Conservation (phyloP, 2,113 vertebrate species). For the Coptodon rendalli region DNA sequence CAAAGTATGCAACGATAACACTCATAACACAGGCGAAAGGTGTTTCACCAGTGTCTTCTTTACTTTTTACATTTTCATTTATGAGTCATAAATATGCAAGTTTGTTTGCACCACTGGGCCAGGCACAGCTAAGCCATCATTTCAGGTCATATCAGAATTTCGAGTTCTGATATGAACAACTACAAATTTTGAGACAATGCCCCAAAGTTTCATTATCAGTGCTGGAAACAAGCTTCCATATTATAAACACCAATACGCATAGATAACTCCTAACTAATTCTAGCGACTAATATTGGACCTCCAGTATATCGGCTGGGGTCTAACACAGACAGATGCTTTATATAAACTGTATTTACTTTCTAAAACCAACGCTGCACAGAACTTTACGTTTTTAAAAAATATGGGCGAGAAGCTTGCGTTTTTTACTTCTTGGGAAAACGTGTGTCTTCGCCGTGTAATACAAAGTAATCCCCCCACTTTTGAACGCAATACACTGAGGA, state of each 20-base stretch:
- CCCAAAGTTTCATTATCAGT: neutral
- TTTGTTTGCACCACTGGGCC: neutral
- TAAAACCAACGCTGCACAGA: neutral
- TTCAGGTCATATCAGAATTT: neutral
- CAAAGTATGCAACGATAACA: neutral
- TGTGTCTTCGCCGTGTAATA: neutral
- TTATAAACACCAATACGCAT: neutral
- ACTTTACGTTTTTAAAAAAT: neutral
- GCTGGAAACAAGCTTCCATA: neutral
- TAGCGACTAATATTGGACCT: neutral
- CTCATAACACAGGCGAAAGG: neutral
- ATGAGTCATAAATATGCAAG: neutral
- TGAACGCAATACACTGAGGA: neutral
- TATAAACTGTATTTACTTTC: neutral
- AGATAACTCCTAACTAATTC: neutral
- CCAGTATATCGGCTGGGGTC: neutral
- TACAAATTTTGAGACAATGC: neutral
- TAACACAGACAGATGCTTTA: neutral
- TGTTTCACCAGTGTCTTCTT: neutral
- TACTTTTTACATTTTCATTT: neutral
- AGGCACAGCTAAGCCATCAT: neutral
- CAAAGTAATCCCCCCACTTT: neutral
- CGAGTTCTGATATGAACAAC: neutral
- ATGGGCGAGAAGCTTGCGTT: neutral
- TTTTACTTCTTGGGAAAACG: neutral